phyloP scores from a whole-genome alignment of 2,113 vertebrate genomes.

The Barbus barbus region DNA sequence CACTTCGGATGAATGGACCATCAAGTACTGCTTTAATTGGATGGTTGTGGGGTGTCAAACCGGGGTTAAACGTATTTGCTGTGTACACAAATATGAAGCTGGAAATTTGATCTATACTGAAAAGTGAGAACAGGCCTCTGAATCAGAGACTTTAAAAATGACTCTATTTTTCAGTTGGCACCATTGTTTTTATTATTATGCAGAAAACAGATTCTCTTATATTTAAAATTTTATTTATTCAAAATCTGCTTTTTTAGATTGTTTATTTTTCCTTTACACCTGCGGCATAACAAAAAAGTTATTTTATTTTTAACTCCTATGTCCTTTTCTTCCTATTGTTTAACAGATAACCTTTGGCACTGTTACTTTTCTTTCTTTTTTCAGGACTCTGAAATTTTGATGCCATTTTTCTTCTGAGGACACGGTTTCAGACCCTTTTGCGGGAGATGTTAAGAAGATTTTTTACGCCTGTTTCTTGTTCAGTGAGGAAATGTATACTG shows the following conservation, averaged over 20 bases:
- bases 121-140: not conserved
- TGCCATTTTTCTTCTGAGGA: not conserved
- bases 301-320: not conserved
- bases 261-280: no score
- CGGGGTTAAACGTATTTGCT: conserved; percentile 48
- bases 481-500: not conserved
- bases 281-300: no score
- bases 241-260: no score
- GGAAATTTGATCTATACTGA: conserved; percentile 1
- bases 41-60: conserved; percentile 21
- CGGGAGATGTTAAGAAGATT: conserved; percentile 32
- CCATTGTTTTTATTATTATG: not conserved
- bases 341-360: not conserved
- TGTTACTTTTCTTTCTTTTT: not conserved
- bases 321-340: not conserved
- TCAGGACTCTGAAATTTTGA: not conserved
- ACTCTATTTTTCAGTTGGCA: not conserved
- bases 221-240: no score
- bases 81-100: conserved; percentile 30
- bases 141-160: not conserved
- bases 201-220: no score
- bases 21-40: conserved; percentile 46
- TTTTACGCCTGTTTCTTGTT: conserved; percentile 30
- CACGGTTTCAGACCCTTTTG: conserved; percentile 17
- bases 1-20: conserved; percentile 18